A percentile compares a stretch with the other conserved stretches of the same genome.
Conservation (phyloP, 2,113 vertebrate genomes). For the Callocephalon fimbriatum region DNA sequence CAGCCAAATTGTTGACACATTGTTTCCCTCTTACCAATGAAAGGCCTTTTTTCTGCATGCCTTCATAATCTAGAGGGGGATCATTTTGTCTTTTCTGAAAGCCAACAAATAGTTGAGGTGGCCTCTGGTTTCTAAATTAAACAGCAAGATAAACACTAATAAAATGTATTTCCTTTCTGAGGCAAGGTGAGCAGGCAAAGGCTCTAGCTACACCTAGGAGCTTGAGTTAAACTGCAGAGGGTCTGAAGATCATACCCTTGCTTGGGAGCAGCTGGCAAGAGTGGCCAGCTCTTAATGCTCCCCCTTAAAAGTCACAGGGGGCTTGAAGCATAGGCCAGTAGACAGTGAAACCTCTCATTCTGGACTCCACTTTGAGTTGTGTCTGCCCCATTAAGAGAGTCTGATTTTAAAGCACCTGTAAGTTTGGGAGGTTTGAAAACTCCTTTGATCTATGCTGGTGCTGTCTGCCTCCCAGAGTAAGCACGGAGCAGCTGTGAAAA, state of each 20-base stretch:
- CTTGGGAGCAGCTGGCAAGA: not conserved
- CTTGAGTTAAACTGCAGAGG: not conserved
- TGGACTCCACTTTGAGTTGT: not conserved
- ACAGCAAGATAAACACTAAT: slow-evolving; percentile 21
- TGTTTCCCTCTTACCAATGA: slow-evolving; percentile 56
- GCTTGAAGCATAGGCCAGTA: not conserved
- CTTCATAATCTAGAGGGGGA: not conserved
- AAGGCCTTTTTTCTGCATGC: not conserved
- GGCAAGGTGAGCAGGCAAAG: not conserved
- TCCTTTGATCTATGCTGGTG: not conserved
- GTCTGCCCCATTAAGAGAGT: not conserved
- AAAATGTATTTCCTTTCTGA: slow-evolving; percentile 37
- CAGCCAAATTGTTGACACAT: slow-evolving; percentile 8
- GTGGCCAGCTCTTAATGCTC: not conserved
- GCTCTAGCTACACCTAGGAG: not conserved
- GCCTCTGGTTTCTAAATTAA: slow-evolving; percentile 46
- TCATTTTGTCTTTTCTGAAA: slow-evolving; percentile 51
- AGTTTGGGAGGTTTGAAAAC: not conserved
- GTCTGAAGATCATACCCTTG: not conserved
- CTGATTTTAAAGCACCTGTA: not conserved
- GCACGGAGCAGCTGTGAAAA: not conserved
- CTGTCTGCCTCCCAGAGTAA: not conserved
- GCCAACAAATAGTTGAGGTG: slow-evolving; percentile 14
- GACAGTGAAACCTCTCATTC: accelerated
- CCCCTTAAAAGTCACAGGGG: not conserved